Percentiles rank a stretch among this genome's conserved stretches.
These are phyloP conservation scores for Sapajus apella DNA, from an alignment of 2,113 vertebrate species.

Conservation along the genomic window DNA sequence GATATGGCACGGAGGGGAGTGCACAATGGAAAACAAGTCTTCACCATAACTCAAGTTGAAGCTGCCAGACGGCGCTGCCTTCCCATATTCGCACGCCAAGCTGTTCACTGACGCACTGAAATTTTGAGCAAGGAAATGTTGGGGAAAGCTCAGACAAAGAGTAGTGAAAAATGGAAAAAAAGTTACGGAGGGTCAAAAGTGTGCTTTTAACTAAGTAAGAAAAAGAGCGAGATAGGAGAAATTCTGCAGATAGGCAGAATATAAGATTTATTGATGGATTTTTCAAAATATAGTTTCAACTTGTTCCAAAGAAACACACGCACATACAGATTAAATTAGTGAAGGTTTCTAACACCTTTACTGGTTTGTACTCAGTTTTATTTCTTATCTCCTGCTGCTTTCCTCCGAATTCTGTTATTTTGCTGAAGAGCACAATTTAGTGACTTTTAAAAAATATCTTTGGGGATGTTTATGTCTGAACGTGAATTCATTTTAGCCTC, in stretches of 20 bases:
- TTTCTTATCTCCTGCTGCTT: not conserved
- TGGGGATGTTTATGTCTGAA: accelerated
- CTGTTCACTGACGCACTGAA: not conserved
- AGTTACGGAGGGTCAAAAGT: not conserved
- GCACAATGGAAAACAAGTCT: not conserved
- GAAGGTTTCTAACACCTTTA: not conserved
- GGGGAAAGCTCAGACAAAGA: not conserved
- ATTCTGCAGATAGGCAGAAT: not conserved
- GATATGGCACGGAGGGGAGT: accelerated
- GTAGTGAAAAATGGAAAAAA: not conserved
- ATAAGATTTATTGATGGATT: not conserved
- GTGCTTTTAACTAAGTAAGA: not conserved
- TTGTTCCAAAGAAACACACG: not conserved
- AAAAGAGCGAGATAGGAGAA: not conserved
- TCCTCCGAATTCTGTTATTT: not conserved
- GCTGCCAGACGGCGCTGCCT: not conserved
- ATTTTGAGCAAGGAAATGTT: not conserved
- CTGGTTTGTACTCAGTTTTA: not conserved
- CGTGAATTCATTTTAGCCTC: not conserved
- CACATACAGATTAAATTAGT: not conserved
- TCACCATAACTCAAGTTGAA: accelerated
- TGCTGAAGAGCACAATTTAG: not conserved
- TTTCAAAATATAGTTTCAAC: not conserved
- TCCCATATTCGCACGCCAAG: not conserved
- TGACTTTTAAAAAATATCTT: not conserved